These are phyloP conservation scores for Myiotriccus ornatus DNA, from an alignment of 2,797 vertebrate genomes.

Conservation along the genomic window DNA sequence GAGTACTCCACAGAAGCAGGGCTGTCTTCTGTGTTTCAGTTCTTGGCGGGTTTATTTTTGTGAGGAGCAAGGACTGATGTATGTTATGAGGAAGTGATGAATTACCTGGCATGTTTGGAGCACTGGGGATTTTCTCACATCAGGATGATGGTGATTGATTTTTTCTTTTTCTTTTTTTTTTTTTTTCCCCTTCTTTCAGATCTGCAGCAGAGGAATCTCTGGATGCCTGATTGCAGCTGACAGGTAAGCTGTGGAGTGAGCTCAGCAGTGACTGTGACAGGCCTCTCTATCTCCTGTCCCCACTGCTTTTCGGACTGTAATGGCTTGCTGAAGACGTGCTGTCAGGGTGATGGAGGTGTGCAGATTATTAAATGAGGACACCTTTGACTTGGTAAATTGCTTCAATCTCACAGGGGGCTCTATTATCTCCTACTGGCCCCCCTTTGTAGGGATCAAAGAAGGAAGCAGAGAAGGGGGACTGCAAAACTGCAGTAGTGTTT, in stretches of 20 bases:
- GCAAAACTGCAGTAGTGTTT: not conserved
- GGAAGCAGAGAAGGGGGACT: not conserved
- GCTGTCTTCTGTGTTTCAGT: not conserved
- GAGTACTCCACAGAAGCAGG: not conserved
- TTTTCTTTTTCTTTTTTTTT: not conserved
- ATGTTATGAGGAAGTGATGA: not conserved
- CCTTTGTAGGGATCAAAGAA: not conserved
- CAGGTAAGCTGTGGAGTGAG: not conserved
- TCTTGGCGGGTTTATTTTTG: not conserved
- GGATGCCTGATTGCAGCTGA: not conserved
- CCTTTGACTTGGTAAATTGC: not conserved
- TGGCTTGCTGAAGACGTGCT: not conserved
- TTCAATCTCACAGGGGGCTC: not conserved
- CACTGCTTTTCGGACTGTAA: not conserved
- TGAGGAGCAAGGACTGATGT: not conserved
- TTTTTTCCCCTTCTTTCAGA: not conserved
- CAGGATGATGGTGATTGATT: not conserved
- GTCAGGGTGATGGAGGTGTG: not conserved
- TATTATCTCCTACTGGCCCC: not conserved
- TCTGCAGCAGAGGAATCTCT: not conserved
- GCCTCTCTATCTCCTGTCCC: not conserved
- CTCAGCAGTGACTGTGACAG: not conserved
- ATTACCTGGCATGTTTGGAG: not conserved
- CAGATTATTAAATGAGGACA: constrained; percentile 10
- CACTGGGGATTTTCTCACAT: not conserved